A percentile compares a stretch with the other conserved stretches of the same genome.
These are phyloP conservation scores for Agrypnia vestita DNA, from an alignment of 1,140 invertebrate genomes.

Conservation along the genomic window DNA sequence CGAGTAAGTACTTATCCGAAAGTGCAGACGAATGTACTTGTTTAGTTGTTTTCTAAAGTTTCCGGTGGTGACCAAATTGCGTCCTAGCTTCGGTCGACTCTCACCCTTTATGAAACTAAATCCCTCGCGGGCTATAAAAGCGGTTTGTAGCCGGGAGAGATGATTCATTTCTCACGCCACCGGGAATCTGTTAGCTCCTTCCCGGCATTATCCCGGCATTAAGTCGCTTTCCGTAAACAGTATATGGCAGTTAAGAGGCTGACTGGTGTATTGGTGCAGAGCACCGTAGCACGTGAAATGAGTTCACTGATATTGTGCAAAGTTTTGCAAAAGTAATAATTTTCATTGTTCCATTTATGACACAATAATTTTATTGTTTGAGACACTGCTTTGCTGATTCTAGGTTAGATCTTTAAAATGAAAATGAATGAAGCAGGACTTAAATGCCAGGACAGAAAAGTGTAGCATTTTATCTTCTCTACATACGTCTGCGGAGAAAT, in stretches of 20 bases:
- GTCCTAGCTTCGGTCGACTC: neutral
- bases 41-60: conserved; percentile 16
- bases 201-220: conserved; percentile 33
- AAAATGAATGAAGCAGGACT: too few species aligned
- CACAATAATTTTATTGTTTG: too few species aligned
- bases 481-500: too few species aligned
- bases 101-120: conserved; percentile 11
- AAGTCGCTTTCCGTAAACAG: conserved; percentile 29
- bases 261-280: neutral
- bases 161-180: conserved; percentile 47
- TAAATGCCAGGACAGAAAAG: too few species aligned
- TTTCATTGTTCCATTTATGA: too few species aligned
- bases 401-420: too few species aligned
- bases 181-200: conserved; percentile 42
- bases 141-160: conserved; percentile 42
- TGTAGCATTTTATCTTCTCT: too few species aligned
- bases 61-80: conserved; percentile 25
- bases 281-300: too few species aligned
- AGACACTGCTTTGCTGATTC: too few species aligned
- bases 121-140: conserved; percentile 51
- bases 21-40: conserved; percentile 21
- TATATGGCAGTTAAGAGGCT: neutral
- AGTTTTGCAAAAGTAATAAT: too few species aligned
- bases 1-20: conserved; percentile 20
- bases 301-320: too few species aligned